These are phyloP conservation scores for Indicator maculatus DNA, from an alignment of 2,113 vertebrate genomes.

Conservation along the genomic window DNA sequence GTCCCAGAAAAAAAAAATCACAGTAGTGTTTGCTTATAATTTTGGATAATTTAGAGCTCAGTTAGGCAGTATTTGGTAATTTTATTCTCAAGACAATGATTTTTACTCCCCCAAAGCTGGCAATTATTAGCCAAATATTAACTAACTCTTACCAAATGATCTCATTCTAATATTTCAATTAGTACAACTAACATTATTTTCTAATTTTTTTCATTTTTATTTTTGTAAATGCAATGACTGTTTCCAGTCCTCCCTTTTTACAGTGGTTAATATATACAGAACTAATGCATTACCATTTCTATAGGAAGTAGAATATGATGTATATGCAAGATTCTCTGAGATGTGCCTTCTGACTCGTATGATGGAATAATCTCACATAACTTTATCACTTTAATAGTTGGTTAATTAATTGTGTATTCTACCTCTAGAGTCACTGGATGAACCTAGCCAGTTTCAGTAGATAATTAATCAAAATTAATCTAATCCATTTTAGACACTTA, in stretches of 20 bases:
- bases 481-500: neutral
- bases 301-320: neutral
- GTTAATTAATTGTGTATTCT: neutral
- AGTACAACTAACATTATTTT: neutral
- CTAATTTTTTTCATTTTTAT: neutral
- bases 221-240: neutral
- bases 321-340: neutral
- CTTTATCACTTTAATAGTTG: neutral
- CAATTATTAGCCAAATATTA: neutral
- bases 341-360: neutral
- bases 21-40: neutral
- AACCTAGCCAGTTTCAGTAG: neutral
- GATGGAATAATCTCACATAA: neutral
- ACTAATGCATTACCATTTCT: fast-evolving
- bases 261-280: neutral
- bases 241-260: neutral
- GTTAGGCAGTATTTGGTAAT: neutral
- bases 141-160: neutral
- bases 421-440: neutral
- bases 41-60: neutral
- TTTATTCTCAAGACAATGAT: neutral
- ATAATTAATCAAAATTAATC: neutral
- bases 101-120: neutral
- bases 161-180: neutral
- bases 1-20: neutral